Percentiles rank a stretch among this genome's conserved stretches.
These are phyloP conservation scores for Platycercus adscitus DNA, from an alignment of 2,113 vertebrate species.

Conservation along the genomic window DNA sequence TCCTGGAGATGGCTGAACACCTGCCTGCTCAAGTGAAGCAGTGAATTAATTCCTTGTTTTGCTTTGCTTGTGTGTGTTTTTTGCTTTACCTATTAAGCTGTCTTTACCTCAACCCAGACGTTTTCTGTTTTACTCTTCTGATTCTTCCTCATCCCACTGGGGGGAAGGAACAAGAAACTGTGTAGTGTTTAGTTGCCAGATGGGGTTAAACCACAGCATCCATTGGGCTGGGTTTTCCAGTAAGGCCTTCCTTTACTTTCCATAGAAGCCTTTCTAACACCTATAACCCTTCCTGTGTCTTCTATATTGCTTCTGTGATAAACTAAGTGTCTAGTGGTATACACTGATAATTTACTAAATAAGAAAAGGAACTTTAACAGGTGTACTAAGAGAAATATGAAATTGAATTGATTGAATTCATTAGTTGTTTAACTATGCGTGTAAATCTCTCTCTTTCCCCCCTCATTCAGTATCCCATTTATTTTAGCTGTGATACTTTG, in stretches of 20 bases:
- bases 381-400: neutral
- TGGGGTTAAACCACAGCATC: neutral
- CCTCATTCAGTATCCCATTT: neutral
- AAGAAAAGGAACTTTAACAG: neutral
- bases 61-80: neutral
- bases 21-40: neutral
- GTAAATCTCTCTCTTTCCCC: neutral
- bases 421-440: neutral
- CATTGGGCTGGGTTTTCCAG: neutral
- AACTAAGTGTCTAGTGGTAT: neutral
- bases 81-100: neutral
- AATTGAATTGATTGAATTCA: neutral
- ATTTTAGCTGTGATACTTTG: neutral
- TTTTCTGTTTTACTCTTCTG: neutral
- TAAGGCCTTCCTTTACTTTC: neutral
- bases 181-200: neutral
- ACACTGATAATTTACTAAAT: neutral
- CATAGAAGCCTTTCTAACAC: neutral
- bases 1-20: neutral
- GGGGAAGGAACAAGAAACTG: neutral
- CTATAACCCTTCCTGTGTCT: neutral
- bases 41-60: neutral
- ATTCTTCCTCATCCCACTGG: neutral
- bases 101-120: neutral
- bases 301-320: neutral